Percentiles rank a stretch among this genome's conserved stretches.
Conservation (phyloP, 2,113 vertebrate species). For the Python bivittatus region DNA sequence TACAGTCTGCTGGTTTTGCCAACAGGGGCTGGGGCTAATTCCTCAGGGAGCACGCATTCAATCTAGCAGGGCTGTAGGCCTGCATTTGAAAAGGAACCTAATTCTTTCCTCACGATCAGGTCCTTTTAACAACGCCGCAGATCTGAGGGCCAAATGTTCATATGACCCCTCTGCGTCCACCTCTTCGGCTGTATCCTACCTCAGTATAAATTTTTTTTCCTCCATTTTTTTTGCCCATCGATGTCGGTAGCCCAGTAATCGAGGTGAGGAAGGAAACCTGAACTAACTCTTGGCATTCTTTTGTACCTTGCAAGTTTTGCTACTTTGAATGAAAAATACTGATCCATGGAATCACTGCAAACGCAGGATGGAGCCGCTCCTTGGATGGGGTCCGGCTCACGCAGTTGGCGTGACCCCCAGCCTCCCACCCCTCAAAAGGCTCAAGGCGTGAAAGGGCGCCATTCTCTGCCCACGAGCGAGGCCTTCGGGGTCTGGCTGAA, state of each 20-base stretch:
- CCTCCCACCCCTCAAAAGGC: not conserved
- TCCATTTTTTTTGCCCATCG: not conserved
- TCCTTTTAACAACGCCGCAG: not conserved
- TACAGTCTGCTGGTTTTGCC: not conserved
- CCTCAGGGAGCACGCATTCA: not conserved
- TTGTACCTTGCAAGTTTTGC: not conserved
- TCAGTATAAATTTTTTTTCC: not conserved
- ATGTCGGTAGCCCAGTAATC: not conserved
- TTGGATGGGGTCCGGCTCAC: no score
- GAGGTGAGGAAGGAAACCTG: not conserved
- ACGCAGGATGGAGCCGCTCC: not conserved
- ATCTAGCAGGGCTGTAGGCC: not conserved
- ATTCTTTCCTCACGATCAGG: not conserved
- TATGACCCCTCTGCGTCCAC: not conserved
- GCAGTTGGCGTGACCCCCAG: not conserved
- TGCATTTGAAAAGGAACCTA: not conserved
- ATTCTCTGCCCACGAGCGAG: not conserved
- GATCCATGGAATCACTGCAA: not conserved
- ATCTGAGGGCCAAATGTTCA: not conserved
- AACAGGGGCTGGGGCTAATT: not conserved
- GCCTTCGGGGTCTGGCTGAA: not conserved
- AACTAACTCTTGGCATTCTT: not conserved
- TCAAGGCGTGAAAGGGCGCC: not conserved
- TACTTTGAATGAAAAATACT: not conserved
- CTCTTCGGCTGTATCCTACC: not conserved